Conservation (phyloP, 2,888 invertebrate genomes). For the Deroplatys truncata region DNA sequence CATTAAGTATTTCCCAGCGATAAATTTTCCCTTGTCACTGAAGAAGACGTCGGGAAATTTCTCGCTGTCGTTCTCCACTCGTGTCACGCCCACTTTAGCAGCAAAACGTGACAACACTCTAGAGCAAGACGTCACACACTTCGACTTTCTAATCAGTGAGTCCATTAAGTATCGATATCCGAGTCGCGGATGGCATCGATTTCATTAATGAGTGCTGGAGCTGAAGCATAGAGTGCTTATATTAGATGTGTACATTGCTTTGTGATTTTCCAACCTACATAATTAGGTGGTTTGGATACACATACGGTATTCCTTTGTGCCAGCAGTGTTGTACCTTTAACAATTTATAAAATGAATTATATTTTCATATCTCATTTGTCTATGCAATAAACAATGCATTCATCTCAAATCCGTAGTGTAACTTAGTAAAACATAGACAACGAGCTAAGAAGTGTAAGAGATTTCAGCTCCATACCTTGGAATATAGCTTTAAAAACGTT, state of each 20-base stretch:
- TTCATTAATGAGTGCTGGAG: not conserved
- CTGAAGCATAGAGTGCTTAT: not conserved
- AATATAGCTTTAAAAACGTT: too few species aligned
- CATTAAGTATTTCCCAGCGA: too few species aligned
- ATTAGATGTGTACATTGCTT: not conserved
- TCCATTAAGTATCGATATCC: not conserved
- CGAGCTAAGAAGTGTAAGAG: too few species aligned
- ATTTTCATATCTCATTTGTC: too few species aligned
- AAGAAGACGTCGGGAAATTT: not conserved
- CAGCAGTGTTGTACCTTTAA: too few species aligned
- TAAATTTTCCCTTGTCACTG: not conserved
- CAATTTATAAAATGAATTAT: too few species aligned
- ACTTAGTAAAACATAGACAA: too few species aligned
- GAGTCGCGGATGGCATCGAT: not conserved
- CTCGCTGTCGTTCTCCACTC: not conserved
- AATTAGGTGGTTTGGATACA: too few species aligned
- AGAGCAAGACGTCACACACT: not conserved
- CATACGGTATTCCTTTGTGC: too few species aligned
- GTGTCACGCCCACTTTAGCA: not conserved
- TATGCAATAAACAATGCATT: too few species aligned
- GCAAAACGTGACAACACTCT: not conserved
- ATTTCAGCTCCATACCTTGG: too few species aligned
- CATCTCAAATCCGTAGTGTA: too few species aligned
- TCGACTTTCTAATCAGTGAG: not conserved
- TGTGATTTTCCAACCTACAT: not conserved